Conservation (phyloP, 64 coral and sea anemone genomes). For the Catalaphyllia jardinei region DNA sequence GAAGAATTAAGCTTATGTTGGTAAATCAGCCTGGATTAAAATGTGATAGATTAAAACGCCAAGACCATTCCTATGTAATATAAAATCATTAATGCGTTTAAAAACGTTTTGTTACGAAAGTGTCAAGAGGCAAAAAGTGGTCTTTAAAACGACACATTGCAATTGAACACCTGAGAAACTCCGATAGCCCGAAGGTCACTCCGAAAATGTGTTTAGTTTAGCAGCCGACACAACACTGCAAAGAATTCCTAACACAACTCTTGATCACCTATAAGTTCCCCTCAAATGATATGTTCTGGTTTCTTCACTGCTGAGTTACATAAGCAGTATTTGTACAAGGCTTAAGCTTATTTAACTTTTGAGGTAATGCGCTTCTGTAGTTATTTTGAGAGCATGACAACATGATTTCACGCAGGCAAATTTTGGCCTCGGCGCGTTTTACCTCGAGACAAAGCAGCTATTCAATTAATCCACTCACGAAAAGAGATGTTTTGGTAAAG, state of each 20-base stretch:
- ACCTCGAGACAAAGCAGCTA: not conserved
- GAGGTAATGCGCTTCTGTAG: not conserved
- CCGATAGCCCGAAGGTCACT: not conserved
- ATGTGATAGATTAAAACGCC: not conserved
- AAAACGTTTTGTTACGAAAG: not conserved
- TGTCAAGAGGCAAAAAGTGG: not conserved
- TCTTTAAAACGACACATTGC: not conserved
- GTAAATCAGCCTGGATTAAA: not conserved
- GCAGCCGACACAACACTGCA: not conserved
- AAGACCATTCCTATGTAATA: not conserved
- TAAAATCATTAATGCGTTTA: not conserved
- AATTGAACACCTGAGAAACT: not conserved
- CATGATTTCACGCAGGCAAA: conserved; percentile 3
- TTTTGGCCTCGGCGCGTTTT: not conserved
- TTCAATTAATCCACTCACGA: not conserved
- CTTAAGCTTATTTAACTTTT: not conserved
- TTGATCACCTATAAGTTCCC: not conserved
- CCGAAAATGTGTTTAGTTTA: not conserved
- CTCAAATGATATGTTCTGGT: not conserved
- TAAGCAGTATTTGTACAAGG: not conserved
- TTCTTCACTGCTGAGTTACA: not conserved
- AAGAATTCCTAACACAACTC: not conserved
- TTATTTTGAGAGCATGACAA: conserved; percentile 48
- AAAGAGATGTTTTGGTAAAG: not conserved
- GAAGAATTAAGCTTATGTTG: not conserved